Evolutionary conservation across 2,113 vertebrate species (phyloP).

Genomic region (Jacana jacana): DNA sequence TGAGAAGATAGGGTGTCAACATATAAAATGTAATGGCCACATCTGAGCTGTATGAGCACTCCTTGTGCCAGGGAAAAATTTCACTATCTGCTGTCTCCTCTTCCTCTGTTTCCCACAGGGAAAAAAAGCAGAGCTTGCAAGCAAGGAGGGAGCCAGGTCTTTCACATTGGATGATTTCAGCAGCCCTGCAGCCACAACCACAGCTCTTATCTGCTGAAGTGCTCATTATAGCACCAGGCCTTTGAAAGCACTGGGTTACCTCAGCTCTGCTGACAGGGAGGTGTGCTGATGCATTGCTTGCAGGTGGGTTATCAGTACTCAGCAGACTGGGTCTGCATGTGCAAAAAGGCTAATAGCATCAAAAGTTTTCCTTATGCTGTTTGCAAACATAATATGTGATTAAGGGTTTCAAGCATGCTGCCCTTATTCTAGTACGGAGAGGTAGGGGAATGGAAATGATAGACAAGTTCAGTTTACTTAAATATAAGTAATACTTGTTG

Average conservation of each 20-base stretch:
- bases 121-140: background rate
- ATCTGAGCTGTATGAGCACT: background rate
- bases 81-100: background rate
- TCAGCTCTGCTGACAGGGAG: background rate
- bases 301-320: background rate
- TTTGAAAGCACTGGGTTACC: background rate
- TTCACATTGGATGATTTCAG: background rate
- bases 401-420: background rate
- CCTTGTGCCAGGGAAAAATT: background rate
- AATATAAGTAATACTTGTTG: background rate
- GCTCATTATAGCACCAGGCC: background rate
- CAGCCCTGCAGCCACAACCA: background rate
- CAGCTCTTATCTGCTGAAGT: background rate
- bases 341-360: background rate
- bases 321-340: rapidly evolving
- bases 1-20: rapidly evolving
- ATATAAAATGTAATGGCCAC: background rate
- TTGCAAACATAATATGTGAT: background rate
- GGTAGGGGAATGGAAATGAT: rapidly evolving
- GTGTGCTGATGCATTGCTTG: background rate
- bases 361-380: background rate
- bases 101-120: background rate
- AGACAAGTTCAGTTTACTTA: background rate
- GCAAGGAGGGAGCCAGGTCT: background rate
- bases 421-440: background rate